Conservation (phyloP, 2,888 invertebrate genomes). For the Volucella zonaria region DNA sequence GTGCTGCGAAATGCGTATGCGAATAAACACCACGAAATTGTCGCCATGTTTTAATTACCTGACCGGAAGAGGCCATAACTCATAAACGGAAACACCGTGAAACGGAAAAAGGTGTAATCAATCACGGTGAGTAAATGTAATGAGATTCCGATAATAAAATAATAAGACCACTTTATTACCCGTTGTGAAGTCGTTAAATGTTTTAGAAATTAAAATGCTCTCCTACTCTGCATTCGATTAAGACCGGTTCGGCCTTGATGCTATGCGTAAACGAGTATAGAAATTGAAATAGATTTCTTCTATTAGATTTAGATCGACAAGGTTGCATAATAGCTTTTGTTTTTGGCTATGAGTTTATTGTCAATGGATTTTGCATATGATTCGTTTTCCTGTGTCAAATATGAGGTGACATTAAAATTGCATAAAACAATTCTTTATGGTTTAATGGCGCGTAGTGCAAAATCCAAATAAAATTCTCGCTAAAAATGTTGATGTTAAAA, state of each 20-base stretch:
- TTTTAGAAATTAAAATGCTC: slow-evolving; percentile 7
- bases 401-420: too few species aligned
- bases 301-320: too few species aligned
- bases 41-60: slow-evolving; percentile 29
- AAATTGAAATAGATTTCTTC: not conserved
- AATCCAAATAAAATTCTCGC: too few species aligned
- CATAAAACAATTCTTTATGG: too few species aligned
- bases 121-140: slow-evolving; percentile 30
- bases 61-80: slow-evolving; percentile 48
- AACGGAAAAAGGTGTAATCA: slow-evolving; percentile 49
- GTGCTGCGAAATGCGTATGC: too few species aligned
- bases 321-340: not conserved
- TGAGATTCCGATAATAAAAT: slow-evolving; percentile 35
- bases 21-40: not conserved
- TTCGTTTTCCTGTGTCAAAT: too few species aligned
- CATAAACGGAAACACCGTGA: slow-evolving; percentile 17
- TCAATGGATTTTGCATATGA: too few species aligned
- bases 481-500: too few species aligned
- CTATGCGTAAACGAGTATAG: not conserved
- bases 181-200: slow-evolving; percentile 17
- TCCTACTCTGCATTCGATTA: slow-evolving; percentile 21
- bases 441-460: too few species aligned
- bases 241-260: slow-evolving; percentile 26
- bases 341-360: not conserved
- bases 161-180: slow-evolving; percentile 25